Evolutionary conservation across 2,113 vertebrate genomes (phyloP).

Genomic region (Tylochromis polylepis): DNA sequence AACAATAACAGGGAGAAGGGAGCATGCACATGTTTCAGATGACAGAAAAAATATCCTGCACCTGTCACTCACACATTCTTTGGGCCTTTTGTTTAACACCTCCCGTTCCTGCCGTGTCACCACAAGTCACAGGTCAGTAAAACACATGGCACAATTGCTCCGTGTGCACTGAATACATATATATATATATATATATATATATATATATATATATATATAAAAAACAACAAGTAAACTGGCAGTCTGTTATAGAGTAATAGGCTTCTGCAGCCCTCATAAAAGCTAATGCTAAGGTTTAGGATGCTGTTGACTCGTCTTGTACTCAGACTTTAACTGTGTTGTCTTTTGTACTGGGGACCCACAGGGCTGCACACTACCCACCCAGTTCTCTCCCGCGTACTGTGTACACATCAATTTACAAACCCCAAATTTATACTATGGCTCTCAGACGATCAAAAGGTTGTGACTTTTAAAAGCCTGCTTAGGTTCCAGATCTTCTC

Average conservation of each 20-base stretch:
- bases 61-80: slow-evolving; percentile 65
- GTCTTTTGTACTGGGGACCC: not conserved
- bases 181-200: too few species aligned
- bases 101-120: slow-evolving; percentile 48
- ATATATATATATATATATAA: not conserved
- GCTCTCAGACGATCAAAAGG: not conserved
- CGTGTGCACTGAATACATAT: not conserved
- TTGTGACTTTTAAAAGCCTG: not conserved
- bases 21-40: slow-evolving; percentile 40
- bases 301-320: slow-evolving; percentile 1
- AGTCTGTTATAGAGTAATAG: slow-evolving; percentile 15
- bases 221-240: slow-evolving; percentile 9
- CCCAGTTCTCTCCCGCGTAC: not conserved
- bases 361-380: not conserved
- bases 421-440: not conserved
- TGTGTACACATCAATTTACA: not conserved
- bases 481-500: not conserved
- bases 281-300: not conserved
- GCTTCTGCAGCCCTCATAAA: slow-evolving; percentile 13
- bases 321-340: not conserved
- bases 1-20: slow-evolving; percentile 25
- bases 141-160: not conserved
- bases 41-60: slow-evolving; percentile 48
- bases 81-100: slow-evolving; percentile 53
- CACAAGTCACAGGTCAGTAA: slow-evolving; percentile 11